These are phyloP conservation scores for Cistogaster globosa DNA, from an alignment of 2,888 invertebrate genomes.

Conservation along the genomic window DNA sequence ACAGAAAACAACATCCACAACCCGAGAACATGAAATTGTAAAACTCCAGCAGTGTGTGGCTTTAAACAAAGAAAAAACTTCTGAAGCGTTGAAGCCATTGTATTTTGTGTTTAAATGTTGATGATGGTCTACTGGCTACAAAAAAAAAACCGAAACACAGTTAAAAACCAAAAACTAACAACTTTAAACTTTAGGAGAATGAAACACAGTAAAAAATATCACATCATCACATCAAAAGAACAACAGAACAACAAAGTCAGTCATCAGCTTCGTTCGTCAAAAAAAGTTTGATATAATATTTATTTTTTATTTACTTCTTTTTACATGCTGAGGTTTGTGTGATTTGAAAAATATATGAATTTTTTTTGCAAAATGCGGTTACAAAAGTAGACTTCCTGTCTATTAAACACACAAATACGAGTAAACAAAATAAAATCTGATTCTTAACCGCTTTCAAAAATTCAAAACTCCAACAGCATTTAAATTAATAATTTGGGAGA, in stretches of 20 bases:
- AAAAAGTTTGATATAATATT: conserved; percentile 11
- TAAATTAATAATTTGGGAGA: conserved; percentile 3
- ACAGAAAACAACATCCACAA: neutral
- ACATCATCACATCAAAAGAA: neutral
- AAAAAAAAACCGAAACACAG: neutral
- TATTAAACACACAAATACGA: neutral
- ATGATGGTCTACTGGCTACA: conserved; percentile 20
- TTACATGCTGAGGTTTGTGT: neutral
- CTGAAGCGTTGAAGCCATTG: conserved; percentile 67
- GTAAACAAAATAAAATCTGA: neutral
- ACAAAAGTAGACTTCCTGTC: conserved; percentile 55
- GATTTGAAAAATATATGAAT: neutral
- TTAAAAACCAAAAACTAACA: neutral
- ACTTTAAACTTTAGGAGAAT: conserved; percentile 15
- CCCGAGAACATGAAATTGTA: no score
- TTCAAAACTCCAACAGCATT: neutral
- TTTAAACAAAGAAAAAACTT: conserved; percentile 44
- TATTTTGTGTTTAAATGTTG: conserved; percentile 16
- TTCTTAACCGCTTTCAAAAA: neutral
- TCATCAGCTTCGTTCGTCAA: neutral
- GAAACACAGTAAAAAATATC: neutral
- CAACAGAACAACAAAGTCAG: neutral
- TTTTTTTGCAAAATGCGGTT: conserved; percentile 38
- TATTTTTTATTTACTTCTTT: neutral
- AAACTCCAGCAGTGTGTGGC: neutral